phyloP scores from a whole-genome alignment of 2,113 vertebrate species.

The Alexandromys fortis region DNA sequence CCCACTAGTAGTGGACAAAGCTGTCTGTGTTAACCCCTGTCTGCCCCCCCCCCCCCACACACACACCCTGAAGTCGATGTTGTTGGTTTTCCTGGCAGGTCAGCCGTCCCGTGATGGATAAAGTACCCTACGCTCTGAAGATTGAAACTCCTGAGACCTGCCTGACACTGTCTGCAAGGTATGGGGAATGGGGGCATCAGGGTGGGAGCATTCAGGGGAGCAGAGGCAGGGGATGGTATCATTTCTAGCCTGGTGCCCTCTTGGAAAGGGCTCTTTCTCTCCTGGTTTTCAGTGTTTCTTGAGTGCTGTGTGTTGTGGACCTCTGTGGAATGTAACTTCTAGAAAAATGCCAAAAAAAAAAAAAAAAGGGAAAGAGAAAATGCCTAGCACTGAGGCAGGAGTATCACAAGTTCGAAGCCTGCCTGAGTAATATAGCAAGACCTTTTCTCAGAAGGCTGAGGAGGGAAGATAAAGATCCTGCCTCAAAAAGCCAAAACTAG shows the following conservation, averaged over 20 bases:
- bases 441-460: not conserved
- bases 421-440: not conserved
- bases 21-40: not conserved
- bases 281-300: not conserved
- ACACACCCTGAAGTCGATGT: not conserved
- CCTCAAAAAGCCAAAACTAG: not conserved
- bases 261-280: not conserved
- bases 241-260: not conserved
- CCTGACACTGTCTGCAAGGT: conserved; percentile 95
- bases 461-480: not conserved
- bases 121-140: conserved; percentile 91
- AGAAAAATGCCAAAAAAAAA: no score
- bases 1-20: not conserved
- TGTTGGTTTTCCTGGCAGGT: conserved; percentile 87
- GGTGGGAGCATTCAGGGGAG: not conserved
- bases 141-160: conserved; percentile 92
- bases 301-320: not conserved
- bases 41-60: not conserved
- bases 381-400: not conserved
- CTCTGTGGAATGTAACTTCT: not conserved
- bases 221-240: no score
- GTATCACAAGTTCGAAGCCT: not conserved
- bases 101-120: conserved; percentile 91
- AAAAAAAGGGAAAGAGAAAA: not conserved
- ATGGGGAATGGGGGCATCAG: not conserved